Evolutionary conservation across 1,140 invertebrate species (phyloP), one percentile per base, ranked within the genome.

Genomic region (Achatina immaculata): DNA sequence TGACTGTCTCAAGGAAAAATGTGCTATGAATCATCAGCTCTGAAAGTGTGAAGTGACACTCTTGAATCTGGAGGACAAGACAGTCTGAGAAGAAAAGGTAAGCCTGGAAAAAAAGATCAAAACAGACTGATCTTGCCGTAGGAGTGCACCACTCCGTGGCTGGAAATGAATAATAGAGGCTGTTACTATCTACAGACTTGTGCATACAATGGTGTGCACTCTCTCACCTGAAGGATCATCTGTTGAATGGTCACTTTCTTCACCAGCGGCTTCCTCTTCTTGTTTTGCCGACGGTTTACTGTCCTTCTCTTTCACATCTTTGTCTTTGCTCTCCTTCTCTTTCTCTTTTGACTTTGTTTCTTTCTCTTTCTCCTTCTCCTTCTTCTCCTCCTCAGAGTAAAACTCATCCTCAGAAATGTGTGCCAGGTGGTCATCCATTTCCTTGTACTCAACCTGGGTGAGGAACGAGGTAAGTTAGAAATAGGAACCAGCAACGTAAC

Each of bases 361-460:
- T 78, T 84, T 83, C 11, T 82, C 80, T 40, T 77, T 82, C 19
- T 78, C 75, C 34, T 82, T 78, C 42, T 84, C 81, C 65, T 86
- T 87, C 58, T 86, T 86, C 40, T 91, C 89, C 74, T 89, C 88
- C 66, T 89, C 89, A 31, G 89, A 89, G n/a, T 84, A 83, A 71
- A 86, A 85, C 34, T 90, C 90, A 82, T 90, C 90, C 78, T 91
- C 90, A 21, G 89, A 90, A 55, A 90, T 81, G 34, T 89, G 89
- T 1, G 88, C 87, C 0, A 88, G 71, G 45, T 88, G 88, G 45
- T 89, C 88, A 79, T 91, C 90, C 84, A 88, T 89, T 78, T 91
- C 90, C 74, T 90, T 90, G 79, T 90, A 90, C 81, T 91, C 90
- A 73, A 90, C 89, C 89, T 91, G 51, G 6, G 28, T 6, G n/a